Base-by-base conservation (phyloP, 2,113 vertebrate genomes). In the Ursus arctos region DNA sequence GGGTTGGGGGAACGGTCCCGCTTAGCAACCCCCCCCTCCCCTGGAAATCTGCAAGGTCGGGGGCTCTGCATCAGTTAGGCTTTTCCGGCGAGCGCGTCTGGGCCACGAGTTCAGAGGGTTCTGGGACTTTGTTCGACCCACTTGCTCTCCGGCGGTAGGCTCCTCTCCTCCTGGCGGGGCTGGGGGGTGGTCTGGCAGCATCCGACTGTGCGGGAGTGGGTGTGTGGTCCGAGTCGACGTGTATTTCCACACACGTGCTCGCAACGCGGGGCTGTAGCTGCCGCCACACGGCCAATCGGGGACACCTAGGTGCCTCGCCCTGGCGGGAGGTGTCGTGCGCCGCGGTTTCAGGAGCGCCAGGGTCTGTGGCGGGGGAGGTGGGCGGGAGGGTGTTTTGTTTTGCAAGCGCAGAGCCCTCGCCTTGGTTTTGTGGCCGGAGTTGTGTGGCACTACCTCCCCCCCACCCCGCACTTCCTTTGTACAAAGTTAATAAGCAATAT, bases 241-340 rank as follows among this genome's bases (percentile, higher is more conserved):
- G 97, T 86, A 1, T 33, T 61, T 49, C 31, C 59, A 91, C 81
- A 88, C 95, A 93, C 95, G 93, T 96, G 95, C 96, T 96, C 26
- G 10, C 28, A 15, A 49, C 74, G 88, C 69, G 57, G 72, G 79
- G 22, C 40, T 51, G 43, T 43, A 9, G 93, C 53, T 0, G 53
- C 65, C n/a, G 72, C 83, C 84, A 10, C 59, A 19, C 63, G 53
- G 80, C 95, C 31, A 43, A 63, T 13, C 33, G 15, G n/a, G 57
- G 76, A 82, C 71, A 51, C 53, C 85, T 2, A 4, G 49, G 69
- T 28, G 72, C 94, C 88, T 1, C 49, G 67, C 43, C 21, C 22
- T 0, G 79, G 72, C 31, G 19, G 9, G 92, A 51, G 95, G 82
- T 65, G 96, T 24, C 18, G 11, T 24, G 87, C 31, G 77, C 89